phyloP scores from a whole-genome alignment of 2,113 vertebrate species.

The Anhinga anhinga region DNA sequence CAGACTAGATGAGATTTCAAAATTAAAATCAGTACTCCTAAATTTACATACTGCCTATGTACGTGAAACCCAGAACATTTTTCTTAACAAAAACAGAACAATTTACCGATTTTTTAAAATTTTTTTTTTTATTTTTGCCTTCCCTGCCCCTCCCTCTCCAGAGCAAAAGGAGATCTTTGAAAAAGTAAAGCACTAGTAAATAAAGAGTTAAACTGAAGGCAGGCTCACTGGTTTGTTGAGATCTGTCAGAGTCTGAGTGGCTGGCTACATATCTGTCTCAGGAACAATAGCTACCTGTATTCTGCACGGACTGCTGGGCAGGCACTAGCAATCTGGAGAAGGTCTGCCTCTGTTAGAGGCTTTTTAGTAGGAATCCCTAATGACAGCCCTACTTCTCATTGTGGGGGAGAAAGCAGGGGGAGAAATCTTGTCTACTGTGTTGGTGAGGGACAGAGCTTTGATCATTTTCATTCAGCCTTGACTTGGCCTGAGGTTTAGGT shows the following conservation, averaged over 20 bases:
- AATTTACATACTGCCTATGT: background rate
- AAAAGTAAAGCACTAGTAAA: slow-evolving; percentile 71
- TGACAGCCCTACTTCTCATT: slow-evolving; percentile 72
- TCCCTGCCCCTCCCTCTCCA: background rate
- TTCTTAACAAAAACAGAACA: background rate
- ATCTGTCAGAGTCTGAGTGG: slow-evolving; percentile 83
- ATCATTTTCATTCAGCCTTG: slow-evolving; percentile 77
- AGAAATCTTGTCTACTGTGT: slow-evolving; percentile 55
- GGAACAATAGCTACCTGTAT: slow-evolving; percentile 88
- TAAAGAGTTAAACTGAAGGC: slow-evolving; percentile 81
- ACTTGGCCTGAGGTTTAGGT: slow-evolving; percentile 75
- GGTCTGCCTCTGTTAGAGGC: slow-evolving; percentile 72
- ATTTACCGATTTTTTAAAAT: background rate
- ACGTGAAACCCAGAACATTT: background rate
- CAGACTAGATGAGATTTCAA: background rate
- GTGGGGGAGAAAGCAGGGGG: background rate
- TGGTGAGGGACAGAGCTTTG: slow-evolving; percentile 79
- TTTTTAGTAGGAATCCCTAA: slow-evolving; percentile 76
- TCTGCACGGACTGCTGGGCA: slow-evolving; percentile 79
- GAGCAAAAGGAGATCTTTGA: slow-evolving; percentile 47
- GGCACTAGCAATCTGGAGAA: slow-evolving; percentile 72
- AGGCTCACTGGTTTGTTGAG: slow-evolving; percentile 81
- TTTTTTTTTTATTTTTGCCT: background rate
- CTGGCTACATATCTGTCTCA: slow-evolving; percentile 83
- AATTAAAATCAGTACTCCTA: background rate